phyloP scores from a whole-genome alignment of 1,140 invertebrate genomes.

The Rhagoletis zephyria region DNA sequence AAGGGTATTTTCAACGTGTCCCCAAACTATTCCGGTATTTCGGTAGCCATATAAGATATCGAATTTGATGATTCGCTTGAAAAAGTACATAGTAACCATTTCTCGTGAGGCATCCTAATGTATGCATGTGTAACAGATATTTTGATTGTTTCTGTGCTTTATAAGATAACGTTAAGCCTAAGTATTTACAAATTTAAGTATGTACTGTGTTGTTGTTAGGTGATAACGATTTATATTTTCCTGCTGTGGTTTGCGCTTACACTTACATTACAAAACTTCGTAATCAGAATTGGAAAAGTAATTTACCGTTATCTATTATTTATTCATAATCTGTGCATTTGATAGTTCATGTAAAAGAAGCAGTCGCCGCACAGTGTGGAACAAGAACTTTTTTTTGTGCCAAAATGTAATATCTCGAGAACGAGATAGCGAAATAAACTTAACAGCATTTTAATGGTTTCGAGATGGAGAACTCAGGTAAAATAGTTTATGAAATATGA shows the following conservation, averaged over 20 bases:
- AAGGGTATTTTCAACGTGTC: no score
- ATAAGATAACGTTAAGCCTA: background rate
- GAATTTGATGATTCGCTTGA: no score
- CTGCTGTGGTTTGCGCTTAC: background rate
- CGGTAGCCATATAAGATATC: no score
- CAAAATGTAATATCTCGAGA: no score
- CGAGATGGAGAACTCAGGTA: no score
- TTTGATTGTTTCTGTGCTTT: background rate
- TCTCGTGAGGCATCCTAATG: background rate
- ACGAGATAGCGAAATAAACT: no score
- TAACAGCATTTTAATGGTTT: no score
- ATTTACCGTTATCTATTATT: background rate
- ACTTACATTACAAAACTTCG: background rate
- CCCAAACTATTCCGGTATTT: no score
- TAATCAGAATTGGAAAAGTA: background rate
- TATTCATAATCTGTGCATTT: background rate
- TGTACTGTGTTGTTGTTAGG: constrained; percentile 11
- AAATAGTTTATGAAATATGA: no score
- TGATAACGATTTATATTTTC: no score
- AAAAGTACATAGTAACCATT: no score
- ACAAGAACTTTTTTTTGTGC: no score
- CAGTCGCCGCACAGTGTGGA: background rate
- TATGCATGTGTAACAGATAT: background rate
- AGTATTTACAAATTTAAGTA: background rate
- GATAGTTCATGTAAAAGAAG: background rate